These are phyloP conservation scores for Synergus laeviventris DNA, from an alignment of 2,888 invertebrate species.

Conservation along the genomic window DNA sequence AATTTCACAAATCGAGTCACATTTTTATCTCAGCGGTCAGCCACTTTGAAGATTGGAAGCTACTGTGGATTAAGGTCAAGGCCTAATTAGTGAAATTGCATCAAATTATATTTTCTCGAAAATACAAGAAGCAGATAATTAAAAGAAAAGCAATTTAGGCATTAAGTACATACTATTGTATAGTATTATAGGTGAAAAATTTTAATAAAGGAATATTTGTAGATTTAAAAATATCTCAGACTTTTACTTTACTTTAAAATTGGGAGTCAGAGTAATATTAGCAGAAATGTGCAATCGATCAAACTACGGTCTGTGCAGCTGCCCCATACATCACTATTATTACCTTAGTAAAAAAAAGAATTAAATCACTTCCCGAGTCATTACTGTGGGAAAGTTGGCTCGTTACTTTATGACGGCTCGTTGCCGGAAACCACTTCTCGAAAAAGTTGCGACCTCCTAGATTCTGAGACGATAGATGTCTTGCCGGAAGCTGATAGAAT, in stretches of 20 bases:
- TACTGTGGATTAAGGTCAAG: too few relatives aligned
- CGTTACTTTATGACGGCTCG: neutral
- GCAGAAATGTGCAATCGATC: neutral
- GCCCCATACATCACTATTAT: neutral
- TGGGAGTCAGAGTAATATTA: neutral
- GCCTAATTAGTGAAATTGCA: too few relatives aligned
- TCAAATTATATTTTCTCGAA: neutral
- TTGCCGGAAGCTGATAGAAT: neutral
- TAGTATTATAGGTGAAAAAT: too few relatives aligned
- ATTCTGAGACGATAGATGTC: neutral
- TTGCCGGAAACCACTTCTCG: neutral
- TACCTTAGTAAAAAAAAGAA: neutral
- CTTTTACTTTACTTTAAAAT: neutral
- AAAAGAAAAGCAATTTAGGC: neutral
- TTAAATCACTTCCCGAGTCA: neutral
- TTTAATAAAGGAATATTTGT: neutral
- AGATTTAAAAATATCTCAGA: neutral
- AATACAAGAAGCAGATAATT: neutral
- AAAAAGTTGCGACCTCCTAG: neutral
- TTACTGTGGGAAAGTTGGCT: neutral
- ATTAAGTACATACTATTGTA: too few relatives aligned
- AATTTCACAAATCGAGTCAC: too few relatives aligned
- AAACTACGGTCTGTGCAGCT: neutral
- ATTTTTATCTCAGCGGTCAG: too few relatives aligned
- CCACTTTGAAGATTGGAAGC: too few relatives aligned